A percentile compares a stretch with the other conserved stretches of the same genome.
These are phyloP conservation scores for Phaedon cochleariae DNA, from an alignment of 2,888 invertebrate species.

Conservation along the genomic window DNA sequence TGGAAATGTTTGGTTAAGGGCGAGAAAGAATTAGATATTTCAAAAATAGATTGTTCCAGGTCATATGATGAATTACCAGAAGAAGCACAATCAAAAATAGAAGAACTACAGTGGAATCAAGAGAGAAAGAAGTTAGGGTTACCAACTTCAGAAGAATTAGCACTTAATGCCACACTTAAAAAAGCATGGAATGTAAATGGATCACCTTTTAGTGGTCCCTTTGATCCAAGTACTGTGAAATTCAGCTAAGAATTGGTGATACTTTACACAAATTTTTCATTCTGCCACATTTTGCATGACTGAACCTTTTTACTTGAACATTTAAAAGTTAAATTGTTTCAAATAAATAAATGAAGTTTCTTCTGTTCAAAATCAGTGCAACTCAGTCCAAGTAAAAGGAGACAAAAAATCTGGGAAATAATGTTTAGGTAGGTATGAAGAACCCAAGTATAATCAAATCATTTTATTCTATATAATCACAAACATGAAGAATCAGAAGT, in stretches of 20 bases:
- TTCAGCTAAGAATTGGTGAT: conserved; percentile 22
- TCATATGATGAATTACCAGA: conserved; percentile 82
- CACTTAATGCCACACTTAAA: conserved; percentile 72
- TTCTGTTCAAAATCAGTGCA: too few species aligned
- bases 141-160: conserved; percentile 75
- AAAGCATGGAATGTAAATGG: conserved; percentile 88
- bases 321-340: too few species aligned
- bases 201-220: conserved; percentile 88
- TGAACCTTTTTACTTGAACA: too few species aligned
- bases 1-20: conserved; percentile 80
- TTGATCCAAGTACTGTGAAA: conserved; percentile 69
- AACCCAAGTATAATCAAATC: too few species aligned
- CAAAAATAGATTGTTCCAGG: conserved; percentile 81
- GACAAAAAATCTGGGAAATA: too few species aligned
- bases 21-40: conserved; percentile 79
- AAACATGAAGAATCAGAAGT: too few species aligned
- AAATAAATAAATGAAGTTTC: too few species aligned
- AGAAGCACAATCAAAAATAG: conserved; percentile 84
- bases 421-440: too few species aligned
- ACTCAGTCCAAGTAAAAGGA: too few species aligned
- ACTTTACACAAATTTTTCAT: too few species aligned
- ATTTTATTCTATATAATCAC: too few species aligned
- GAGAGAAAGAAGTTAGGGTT: conserved; percentile 75
- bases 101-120: conserved; percentile 86
- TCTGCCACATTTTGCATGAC: too few species aligned